Evolutionary conservation across 2,797 vertebrate genomes (phyloP), one percentile per base, ranked within the genome.

Genomic region (Pachyuromys duprasi): DNA sequence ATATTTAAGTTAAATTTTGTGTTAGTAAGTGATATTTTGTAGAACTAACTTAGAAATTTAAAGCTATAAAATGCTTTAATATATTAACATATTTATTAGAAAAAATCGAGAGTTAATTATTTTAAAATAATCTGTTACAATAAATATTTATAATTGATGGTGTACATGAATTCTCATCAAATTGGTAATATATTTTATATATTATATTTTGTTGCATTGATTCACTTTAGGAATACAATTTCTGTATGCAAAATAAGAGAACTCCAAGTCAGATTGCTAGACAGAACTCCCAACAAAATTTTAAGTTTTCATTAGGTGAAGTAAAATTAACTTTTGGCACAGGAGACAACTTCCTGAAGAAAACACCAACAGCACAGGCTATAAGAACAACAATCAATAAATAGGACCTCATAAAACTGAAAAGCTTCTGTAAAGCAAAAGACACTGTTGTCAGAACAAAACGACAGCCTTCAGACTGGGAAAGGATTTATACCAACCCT

Each of bases 311-410:
- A 8, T 57, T 36, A 72, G 55, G 15, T 57, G 11, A 72, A 57
- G 15, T 31, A 57, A 72, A 88, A 88, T 63, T 95, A 81, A 91
- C 18, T 69, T n/a, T n/a, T n/a, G n/a, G n/a, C n/a, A n/a, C n/a
- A n/a, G n/a, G n/a, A n/a, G n/a, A n/a, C n/a, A n/a, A n/a, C n/a
- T n/a, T n/a, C n/a, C n/a, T n/a, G n/a, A n/a, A n/a, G n/a, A n/a
- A n/a, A n/a, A n/a, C n/a, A n/a, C n/a, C n/a, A n/a, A n/a, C n/a
- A n/a, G n/a, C n/a, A n/a, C n/a, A n/a, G n/a, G n/a, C n/a, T n/a
- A n/a, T n/a, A n/a, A n/a, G n/a, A n/a, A n/a, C n/a, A n/a, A n/a
- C n/a, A n/a, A n/a, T n/a, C n/a, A n/a, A n/a, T n/a, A n/a, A n/a
- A n/a, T n/a, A n/a, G n/a, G n/a, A n/a, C n/a, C n/a, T n/a, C n/a